A percentile compares a stretch with the other conserved stretches of the same genome.
phyloP scores from a whole-genome alignment of 2,888 invertebrate species.

The Ectropis crepuscularia region DNA sequence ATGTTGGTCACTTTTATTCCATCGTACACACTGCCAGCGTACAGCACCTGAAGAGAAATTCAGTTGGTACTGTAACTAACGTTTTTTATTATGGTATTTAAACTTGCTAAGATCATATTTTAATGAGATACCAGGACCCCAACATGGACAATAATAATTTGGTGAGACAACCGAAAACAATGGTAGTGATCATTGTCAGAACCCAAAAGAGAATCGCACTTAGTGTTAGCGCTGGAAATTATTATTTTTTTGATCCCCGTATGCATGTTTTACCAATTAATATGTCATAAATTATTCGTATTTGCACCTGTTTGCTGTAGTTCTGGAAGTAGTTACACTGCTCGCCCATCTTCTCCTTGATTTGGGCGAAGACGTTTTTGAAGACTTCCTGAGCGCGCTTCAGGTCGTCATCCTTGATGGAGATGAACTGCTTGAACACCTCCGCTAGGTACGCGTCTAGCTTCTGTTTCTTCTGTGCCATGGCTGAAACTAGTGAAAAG shows the following conservation, averaged over 20 bases:
- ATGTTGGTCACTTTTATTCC: conserved; percentile 84
- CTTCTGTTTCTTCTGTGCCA: conserved; percentile 63
- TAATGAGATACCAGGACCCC: too few relatives aligned
- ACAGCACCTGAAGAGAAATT: conserved; percentile 57
- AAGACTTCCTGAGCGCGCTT: conserved; percentile 68
- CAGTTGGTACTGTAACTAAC: not conserved
- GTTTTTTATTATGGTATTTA: too few relatives aligned
- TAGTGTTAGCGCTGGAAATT: too few relatives aligned
- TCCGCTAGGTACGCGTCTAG: conserved; percentile 64
- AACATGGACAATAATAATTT: too few relatives aligned
- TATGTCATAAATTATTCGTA: too few relatives aligned
- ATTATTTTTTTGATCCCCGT: too few relatives aligned
- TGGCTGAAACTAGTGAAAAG: conserved; percentile 34
- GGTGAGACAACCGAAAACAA: too few relatives aligned
- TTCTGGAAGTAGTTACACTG: conserved; percentile 68
- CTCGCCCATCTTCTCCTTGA: conserved; percentile 70
- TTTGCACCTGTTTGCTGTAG: conserved; percentile 65
- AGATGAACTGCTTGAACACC: conserved; percentile 66
- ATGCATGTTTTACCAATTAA: too few relatives aligned
- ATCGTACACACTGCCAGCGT: conserved; percentile 86
- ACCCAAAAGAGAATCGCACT: too few relatives aligned
- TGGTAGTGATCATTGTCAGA: too few relatives aligned
- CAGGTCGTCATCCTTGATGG: conserved; percentile 67
- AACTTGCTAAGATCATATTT: too few relatives aligned
- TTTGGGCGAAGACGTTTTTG: conserved; percentile 66